A percentile compares a stretch with the other conserved stretches of the same genome.
Conservation (phyloP, 2,888 invertebrate species). For the Drosophila seclusa region DNA sequence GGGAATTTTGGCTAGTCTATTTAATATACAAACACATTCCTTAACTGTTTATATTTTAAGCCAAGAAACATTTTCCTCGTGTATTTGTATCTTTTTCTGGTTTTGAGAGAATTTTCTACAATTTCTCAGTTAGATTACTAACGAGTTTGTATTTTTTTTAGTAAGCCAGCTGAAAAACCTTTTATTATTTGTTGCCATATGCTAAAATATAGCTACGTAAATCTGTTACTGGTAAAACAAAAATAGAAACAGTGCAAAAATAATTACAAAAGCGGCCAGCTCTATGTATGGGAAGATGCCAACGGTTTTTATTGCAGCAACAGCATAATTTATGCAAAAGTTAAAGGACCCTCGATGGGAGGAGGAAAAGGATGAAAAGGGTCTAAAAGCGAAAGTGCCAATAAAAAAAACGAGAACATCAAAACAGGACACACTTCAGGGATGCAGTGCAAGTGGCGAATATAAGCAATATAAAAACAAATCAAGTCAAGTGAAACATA, state of each 20-base stretch:
- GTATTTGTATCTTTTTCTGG: not conserved
- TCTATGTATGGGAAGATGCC: constrained; percentile 35
- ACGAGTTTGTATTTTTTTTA: not conserved
- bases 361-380: constrained; percentile 15
- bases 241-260: constrained; percentile 3
- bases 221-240: not conserved
- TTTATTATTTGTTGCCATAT: not conserved
- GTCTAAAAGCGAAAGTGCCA: constrained; percentile 27
- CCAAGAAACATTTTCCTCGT: not conserved
- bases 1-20: not conserved
- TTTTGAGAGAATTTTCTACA: not conserved
- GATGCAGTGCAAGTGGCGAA: constrained; percentile 51
- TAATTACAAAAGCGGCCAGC: constrained; percentile 20
- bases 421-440: not conserved
- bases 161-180: not conserved
- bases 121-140: not conserved
- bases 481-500: constrained; percentile 53
- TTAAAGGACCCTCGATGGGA: constrained; percentile 15
- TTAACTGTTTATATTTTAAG: not conserved
- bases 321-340: constrained; percentile 60
- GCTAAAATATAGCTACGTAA: not conserved
- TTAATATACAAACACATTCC: not conserved
- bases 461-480: constrained; percentile 51
- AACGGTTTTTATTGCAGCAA: constrained; percentile 50
- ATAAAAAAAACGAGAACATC: constrained; percentile 67